A percentile compares a stretch with the other conserved stretches of the same genome.
Conservation (phyloP, 2,888 invertebrate genomes). For the Lasioglossum vierecki region DNA sequence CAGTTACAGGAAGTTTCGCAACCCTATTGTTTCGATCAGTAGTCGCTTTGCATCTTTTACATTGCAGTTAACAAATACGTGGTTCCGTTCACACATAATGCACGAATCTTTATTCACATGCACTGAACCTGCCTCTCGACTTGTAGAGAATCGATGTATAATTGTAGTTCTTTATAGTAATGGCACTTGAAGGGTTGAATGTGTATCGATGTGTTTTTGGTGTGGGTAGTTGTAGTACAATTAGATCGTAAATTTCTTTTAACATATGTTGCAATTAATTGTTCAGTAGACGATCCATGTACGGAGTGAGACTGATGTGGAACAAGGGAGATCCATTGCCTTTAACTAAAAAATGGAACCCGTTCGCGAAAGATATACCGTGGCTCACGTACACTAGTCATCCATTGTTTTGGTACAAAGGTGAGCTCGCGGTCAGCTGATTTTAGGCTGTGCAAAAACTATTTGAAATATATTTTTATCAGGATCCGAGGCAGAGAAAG, state of each 20-base stretch:
- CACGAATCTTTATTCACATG: background rate
- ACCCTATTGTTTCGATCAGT: background rate
- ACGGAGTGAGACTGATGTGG: constrained; percentile 92
- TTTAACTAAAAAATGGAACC: constrained; percentile 92
- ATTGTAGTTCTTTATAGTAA: background rate
- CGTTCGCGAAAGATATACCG: constrained; percentile 91
- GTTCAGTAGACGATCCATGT: constrained; percentile 89
- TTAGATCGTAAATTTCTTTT: background rate
- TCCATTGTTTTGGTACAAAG: constrained; percentile 91
- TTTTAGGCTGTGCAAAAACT: background rate
- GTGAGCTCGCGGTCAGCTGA: constrained; percentile 80
- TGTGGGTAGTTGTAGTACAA: background rate
- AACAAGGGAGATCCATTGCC: constrained; percentile 89
- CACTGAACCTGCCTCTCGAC: background rate
- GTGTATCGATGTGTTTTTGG: background rate
- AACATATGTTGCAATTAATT: background rate
- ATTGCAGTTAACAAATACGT: background rate
- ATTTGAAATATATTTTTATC: background rate
- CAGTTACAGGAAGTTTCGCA: constrained; percentile 17
- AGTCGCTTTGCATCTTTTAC: constrained; percentile 2
- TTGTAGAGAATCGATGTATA: background rate
- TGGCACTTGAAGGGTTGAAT: background rate
- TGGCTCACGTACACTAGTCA: constrained; percentile 92
- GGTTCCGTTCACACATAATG: background rate
- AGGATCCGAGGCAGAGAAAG: constrained; percentile 74